A percentile compares a stretch with the other conserved stretches of the same genome.
These are phyloP conservation scores for Erpornis zantholeuca DNA, from an alignment of 2,113 vertebrate species.

Conservation along the genomic window DNA sequence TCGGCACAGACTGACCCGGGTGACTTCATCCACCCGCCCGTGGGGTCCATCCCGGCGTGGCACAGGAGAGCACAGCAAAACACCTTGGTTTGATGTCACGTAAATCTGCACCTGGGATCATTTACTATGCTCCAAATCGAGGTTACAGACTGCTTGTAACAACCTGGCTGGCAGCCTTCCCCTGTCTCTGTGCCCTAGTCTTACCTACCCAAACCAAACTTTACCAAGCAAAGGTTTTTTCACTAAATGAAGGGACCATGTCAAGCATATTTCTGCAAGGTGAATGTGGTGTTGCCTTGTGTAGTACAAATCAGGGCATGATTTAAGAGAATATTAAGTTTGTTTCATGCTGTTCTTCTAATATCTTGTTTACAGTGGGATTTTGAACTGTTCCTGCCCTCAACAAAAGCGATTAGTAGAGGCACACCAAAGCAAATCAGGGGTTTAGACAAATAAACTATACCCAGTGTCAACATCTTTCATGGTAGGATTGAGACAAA, in stretches of 20 bases:
- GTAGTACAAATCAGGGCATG: background rate
- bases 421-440: background rate
- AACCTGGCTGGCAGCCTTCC: background rate
- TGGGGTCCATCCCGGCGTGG: background rate
- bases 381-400: background rate
- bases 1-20: accelerated
- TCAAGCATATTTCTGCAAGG: accelerated
- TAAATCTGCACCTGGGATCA: accelerated
- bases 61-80: background rate
- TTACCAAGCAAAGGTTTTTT: background rate
- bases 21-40: accelerated
- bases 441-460: background rate
- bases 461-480: background rate
- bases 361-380: background rate
- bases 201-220: background rate
- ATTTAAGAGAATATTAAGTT: background rate
- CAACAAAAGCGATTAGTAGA: background rate
- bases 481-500: background rate
- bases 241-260: accelerated
- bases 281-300: background rate
- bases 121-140: accelerated
- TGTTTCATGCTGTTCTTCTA: background rate
- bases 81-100: accelerated
- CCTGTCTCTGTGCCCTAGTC: background rate
- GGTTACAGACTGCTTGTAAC: background rate